Conservation (phyloP, 2,113 vertebrate genomes). For the Scolopax mira region DNA sequence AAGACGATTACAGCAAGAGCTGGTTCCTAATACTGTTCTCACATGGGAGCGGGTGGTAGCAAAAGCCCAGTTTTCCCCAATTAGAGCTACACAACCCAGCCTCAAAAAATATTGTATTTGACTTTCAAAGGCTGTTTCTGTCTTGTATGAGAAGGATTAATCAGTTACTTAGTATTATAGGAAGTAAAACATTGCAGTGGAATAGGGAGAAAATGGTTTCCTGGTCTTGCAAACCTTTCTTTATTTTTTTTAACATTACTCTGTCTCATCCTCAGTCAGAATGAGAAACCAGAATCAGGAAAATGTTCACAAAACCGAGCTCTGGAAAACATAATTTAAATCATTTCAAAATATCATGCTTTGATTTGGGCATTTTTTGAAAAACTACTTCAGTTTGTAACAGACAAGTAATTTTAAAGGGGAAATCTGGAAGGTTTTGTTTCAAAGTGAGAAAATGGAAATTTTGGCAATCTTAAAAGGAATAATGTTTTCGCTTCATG, state of each 20-base stretch:
- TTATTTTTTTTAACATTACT: not conserved
- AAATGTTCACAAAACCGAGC: not conserved
- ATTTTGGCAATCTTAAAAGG: slow-evolving; percentile 52
- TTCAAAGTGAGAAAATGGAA: slow-evolving; percentile 58
- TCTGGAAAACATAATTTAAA: slow-evolving; percentile 19
- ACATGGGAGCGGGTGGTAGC: not conserved
- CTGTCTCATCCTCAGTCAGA: not conserved
- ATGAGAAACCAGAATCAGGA: not conserved
- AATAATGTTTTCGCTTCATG: slow-evolving; percentile 20
- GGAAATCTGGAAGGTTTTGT: slow-evolving; percentile 48
- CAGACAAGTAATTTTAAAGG: slow-evolving; percentile 31
- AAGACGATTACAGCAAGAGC: not conserved
- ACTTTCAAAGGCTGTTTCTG: not conserved
- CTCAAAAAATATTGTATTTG: not conserved
- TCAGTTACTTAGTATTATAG: not conserved
- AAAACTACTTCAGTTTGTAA: slow-evolving; percentile 1
- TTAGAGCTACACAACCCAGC: not conserved
- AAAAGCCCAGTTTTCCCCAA: not conserved
- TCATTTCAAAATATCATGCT: slow-evolving; percentile 16
- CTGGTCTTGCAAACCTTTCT: not conserved
- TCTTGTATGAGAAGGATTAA: not conserved
- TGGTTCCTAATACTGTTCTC: not conserved
- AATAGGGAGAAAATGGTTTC: not conserved
- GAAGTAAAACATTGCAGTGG: not conserved
- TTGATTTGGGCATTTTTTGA: slow-evolving; percentile 42